A percentile compares a stretch with the other conserved stretches of the same genome.
These are phyloP conservation scores for Tipula confusa DNA, from an alignment of 2,888 invertebrate species.

Conservation along the genomic window DNA sequence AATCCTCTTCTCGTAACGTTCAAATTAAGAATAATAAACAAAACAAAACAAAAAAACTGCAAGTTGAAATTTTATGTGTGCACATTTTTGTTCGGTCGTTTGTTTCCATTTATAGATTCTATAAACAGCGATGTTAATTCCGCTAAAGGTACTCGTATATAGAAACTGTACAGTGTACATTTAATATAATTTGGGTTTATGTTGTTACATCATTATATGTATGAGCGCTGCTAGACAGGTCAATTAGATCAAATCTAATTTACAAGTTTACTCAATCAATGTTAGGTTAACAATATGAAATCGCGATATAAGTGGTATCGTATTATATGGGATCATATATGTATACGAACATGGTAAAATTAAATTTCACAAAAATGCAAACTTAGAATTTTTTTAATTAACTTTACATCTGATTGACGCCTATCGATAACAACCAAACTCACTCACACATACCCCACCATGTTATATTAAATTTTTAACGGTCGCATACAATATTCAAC, in stretches of 20 bases:
- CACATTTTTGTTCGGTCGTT: not conserved
- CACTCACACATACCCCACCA: too few relatives aligned
- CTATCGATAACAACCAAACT: not conserved
- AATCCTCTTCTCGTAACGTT: not conserved
- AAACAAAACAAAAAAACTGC: not conserved
- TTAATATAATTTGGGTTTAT: not conserved
- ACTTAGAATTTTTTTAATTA: not conserved
- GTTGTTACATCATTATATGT: not conserved
- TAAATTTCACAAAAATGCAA: not conserved
- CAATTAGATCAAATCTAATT: not conserved
- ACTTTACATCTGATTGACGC: not conserved
- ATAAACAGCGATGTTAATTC: not conserved
- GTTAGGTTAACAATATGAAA: not conserved
- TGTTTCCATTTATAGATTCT: not conserved
- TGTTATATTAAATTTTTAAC: not conserved
- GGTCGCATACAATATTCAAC: not conserved
- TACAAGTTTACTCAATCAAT: not conserved
- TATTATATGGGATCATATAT: not conserved
- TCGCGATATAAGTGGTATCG: not conserved
- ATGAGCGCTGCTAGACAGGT: not conserved
- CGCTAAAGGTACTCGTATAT: not conserved
- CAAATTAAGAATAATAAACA: not conserved
- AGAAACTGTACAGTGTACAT: not conserved
- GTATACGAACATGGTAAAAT: not conserved
- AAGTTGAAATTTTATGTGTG: not conserved